Conservation (phyloP, 2,888 invertebrate species). For the Oscheius myriophilus region DNA sequence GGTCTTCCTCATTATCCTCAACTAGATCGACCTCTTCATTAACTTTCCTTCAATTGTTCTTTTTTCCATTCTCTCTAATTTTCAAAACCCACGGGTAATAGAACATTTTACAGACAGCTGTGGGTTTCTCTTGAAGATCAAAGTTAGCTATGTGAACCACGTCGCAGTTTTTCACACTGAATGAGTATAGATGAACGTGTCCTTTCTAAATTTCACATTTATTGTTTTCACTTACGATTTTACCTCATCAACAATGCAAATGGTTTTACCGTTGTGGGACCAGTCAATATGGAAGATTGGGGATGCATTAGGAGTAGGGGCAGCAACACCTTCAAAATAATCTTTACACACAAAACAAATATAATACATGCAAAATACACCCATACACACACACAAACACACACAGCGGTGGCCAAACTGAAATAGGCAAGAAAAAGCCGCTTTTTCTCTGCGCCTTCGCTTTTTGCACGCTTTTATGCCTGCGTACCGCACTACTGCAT, state of each 20-base stretch:
- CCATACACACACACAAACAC: too few species aligned
- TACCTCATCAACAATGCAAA: constrained; percentile 11
- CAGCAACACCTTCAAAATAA: constrained; percentile 5
- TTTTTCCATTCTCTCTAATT: background rate
- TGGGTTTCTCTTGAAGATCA: constrained; percentile 20
- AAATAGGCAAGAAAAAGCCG: too few species aligned
- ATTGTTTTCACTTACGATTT: background rate
- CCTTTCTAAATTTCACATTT: background rate
- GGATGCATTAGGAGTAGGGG: background rate
- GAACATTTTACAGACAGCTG: constrained; percentile 15
- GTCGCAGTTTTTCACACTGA: constrained; percentile 1
- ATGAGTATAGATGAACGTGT: constrained; percentile 22
- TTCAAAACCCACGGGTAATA: constrained; percentile 2
- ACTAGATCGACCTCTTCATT: background rate
- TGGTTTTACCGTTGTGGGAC: constrained; percentile 19
- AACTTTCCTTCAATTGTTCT: background rate
- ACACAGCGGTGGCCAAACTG: too few species aligned
- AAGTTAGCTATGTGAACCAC: constrained; percentile 16
- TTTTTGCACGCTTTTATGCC: too few species aligned
- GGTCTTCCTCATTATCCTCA: constrained; percentile 4
- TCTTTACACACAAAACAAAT: background rate
- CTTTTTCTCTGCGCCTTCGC: too few species aligned
- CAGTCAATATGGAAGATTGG: constrained; percentile 19
- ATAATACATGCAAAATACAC: too few species aligned
- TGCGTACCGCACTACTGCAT: too few species aligned